Percentiles rank a stretch among this genome's conserved stretches.
Conservation (phyloP, 1,140 invertebrate species). For the Heliconius eleuchia region DNA sequence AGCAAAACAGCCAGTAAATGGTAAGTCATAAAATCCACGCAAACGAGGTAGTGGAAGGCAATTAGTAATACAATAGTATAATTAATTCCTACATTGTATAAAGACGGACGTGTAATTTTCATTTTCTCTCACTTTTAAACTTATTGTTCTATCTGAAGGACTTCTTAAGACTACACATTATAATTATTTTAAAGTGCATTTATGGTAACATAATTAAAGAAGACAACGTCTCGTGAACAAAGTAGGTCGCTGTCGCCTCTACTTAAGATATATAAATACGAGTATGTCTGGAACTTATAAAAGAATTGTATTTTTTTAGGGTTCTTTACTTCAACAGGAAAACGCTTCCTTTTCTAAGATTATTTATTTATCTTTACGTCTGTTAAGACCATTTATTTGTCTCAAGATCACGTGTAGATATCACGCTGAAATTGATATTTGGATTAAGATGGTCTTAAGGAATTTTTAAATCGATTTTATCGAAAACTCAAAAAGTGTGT, state of each 20-base stretch:
- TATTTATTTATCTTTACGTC: no score
- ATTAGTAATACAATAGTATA: background rate
- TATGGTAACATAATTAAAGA: background rate
- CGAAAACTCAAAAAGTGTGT: no score
- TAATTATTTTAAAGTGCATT: conserved; percentile 11
- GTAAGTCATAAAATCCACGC: no score
- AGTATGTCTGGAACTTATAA: background rate
- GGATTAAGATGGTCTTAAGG: no score
- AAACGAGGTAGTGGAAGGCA: no score
- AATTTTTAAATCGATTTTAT: no score
- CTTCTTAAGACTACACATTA: background rate
- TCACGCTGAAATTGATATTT: no score
- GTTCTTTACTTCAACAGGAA: background rate
- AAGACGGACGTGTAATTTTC: background rate
- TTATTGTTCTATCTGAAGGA: background rate
- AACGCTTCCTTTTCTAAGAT: no score
- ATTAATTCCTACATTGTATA: background rate
- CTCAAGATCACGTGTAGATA: no score
- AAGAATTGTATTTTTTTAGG: background rate
- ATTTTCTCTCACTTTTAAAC: background rate
- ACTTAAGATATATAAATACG: background rate
- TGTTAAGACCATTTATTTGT: no score
- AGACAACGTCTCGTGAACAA: background rate
- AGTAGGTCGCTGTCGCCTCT: background rate
- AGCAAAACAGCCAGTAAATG: no score